Percentiles rank a stretch among this genome's conserved stretches.
phyloP scores from a whole-genome alignment of 2,888 invertebrate species.

The Ormyrus pomaceus region DNA sequence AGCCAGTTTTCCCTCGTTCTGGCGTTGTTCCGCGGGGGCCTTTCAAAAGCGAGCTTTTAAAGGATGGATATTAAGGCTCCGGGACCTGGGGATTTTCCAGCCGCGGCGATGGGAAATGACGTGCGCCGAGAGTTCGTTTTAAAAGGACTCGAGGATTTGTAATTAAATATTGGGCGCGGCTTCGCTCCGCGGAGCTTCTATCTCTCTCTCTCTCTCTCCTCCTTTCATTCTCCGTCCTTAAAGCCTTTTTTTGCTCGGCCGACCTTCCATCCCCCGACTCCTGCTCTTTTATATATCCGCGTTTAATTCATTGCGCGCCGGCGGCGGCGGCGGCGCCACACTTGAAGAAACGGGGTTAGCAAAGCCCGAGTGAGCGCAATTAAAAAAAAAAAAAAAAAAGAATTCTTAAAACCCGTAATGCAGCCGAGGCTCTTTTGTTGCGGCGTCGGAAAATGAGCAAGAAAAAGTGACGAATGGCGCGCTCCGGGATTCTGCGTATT shows the following conservation, averaged over 20 bases:
- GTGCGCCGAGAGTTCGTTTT: not conserved
- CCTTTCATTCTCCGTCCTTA: not conserved
- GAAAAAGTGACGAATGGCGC: conserved; percentile 24
- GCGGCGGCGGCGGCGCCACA: not conserved
- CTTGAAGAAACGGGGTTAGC: conserved; percentile 35
- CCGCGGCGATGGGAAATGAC: conserved; percentile 11
- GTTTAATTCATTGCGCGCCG: conserved; percentile 6
- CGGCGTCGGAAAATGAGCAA: not conserved
- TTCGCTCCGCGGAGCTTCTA: not conserved
- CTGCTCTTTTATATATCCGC: not conserved
- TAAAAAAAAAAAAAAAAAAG: conserved; percentile 27
- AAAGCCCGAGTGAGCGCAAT: conserved; percentile 13
- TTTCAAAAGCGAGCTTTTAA: conserved; percentile 13
- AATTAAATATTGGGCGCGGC: conserved; percentile 23
- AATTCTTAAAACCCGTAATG: conserved; percentile 21
- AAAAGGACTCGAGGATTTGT: not conserved
- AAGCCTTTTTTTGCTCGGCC: not conserved
- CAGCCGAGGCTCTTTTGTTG: conserved; percentile 38
- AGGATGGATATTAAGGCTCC: conserved; percentile 24
- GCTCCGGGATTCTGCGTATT: not conserved
- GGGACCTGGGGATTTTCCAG: not conserved
- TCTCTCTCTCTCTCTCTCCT: not conserved
- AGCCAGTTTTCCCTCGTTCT: conserved; percentile 23
- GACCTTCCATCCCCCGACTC: too few relatives aligned
- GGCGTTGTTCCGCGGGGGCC: not conserved